Conservation (phyloP, 2,113 vertebrate species). For the Hyaena hyaena region DNA sequence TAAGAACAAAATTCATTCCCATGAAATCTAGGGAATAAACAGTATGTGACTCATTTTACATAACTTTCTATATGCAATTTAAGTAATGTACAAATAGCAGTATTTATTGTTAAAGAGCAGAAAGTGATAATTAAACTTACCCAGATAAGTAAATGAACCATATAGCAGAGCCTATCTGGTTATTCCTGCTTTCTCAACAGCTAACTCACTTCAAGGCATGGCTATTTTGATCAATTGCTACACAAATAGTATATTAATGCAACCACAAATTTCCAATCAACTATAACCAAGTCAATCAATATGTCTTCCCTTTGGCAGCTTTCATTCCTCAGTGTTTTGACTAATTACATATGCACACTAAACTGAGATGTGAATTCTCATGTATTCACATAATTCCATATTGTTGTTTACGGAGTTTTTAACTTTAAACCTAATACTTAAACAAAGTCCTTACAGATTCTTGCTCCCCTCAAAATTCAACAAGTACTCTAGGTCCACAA, state of each 20-base stretch:
- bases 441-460: background rate
- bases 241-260: background rate
- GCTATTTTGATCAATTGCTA: background rate
- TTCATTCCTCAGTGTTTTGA: background rate
- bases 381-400: background rate
- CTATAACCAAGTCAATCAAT: background rate
- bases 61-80: background rate
- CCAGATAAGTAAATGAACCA: background rate
- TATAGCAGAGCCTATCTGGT: background rate
- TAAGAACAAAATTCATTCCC: background rate
- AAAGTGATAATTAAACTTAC: background rate
- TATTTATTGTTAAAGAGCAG: background rate
- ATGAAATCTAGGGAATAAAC: background rate
- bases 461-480: background rate
- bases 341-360: background rate
- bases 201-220: background rate
- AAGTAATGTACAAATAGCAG: background rate
- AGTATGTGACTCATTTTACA: background rate
- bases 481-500: background rate
- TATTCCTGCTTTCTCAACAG: background rate
- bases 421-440: background rate
- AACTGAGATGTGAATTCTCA: background rate
- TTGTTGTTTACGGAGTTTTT: background rate
- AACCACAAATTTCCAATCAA: background rate
- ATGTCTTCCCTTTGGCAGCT: background rate